These are phyloP conservation scores for Ophiodon elongatus DNA, from an alignment of 2,113 vertebrate genomes.

Conservation along the genomic window DNA sequence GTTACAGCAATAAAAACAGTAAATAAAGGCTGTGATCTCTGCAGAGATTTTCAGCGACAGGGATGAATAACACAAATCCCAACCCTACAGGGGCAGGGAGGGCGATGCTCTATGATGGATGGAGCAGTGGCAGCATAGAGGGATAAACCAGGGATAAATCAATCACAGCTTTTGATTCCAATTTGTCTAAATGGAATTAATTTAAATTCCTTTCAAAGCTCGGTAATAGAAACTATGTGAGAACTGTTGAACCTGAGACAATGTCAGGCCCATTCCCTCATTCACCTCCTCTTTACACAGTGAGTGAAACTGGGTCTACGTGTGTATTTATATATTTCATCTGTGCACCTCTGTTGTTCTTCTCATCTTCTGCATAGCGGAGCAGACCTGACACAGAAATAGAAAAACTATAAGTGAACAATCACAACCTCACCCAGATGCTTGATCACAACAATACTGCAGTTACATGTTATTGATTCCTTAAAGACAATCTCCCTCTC, in stretches of 20 bases:
- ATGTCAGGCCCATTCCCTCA: not conserved
- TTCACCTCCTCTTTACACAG: not conserved
- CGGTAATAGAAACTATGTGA: not conserved
- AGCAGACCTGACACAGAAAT: conserved; percentile 5
- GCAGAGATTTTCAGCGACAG: conserved; percentile 13
- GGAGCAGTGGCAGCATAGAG: not conserved
- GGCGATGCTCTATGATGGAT: not conserved
- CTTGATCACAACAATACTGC: conserved; percentile 14
- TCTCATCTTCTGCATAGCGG: not conserved
- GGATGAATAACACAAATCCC: conserved; percentile 9
- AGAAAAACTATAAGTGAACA: not conserved
- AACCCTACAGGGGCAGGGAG: not conserved
- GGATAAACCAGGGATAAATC: not conserved
- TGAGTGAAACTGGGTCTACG: not conserved
- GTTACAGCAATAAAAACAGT: conserved; percentile 20
- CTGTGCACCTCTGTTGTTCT: not conserved
- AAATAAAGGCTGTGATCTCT: conserved; percentile 26
- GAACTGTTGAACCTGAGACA: not conserved
- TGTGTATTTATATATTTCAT: not conserved
- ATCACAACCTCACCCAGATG: conserved; percentile 5
- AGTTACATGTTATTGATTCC: conserved; percentile 35
- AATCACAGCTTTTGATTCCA: conserved; percentile 4
- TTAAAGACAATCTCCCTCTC: conserved; percentile 9
- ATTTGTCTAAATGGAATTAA: not conserved
- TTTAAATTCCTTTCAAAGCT: not conserved